phyloP scores from a whole-genome alignment of 92 coral and sea anemone species.

The Desmophyllum pertusum region DNA sequence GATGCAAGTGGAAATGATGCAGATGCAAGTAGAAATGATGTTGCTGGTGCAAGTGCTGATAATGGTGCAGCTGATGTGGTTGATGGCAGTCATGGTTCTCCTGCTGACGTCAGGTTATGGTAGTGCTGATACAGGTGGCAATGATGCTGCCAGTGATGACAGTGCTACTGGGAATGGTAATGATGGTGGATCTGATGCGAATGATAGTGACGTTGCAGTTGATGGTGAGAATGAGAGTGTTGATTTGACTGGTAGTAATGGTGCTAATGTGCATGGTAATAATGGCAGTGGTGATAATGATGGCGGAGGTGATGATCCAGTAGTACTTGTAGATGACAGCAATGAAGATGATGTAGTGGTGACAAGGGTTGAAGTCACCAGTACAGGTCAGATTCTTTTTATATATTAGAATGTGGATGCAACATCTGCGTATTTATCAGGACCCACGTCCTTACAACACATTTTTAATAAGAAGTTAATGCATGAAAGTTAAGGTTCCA shows the following conservation, averaged over 20 bases:
- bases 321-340: no score
- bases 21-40: no score
- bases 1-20: background rate
- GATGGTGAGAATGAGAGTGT: no score
- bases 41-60: background rate
- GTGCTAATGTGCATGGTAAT: no score
- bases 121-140: background rate
- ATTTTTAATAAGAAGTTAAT: no score
- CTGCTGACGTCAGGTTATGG: background rate
- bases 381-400: constrained; percentile 5
- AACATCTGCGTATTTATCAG: no score
- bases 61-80: background rate
- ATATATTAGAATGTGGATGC: background rate
- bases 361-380: background rate
- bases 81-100: background rate
- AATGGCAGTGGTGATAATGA: background rate
- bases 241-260: no score
- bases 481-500: no score
- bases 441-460: no score
- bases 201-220: no score
- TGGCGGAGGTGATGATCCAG: background rate
- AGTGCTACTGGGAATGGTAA: background rate
- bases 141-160: background rate
- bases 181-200: background rate
- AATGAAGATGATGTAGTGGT: background rate